Evolutionary conservation across 2,888 invertebrate species (phyloP), one percentile per base, ranked within the genome.

Genomic region (Lasiommata megera): DNA sequence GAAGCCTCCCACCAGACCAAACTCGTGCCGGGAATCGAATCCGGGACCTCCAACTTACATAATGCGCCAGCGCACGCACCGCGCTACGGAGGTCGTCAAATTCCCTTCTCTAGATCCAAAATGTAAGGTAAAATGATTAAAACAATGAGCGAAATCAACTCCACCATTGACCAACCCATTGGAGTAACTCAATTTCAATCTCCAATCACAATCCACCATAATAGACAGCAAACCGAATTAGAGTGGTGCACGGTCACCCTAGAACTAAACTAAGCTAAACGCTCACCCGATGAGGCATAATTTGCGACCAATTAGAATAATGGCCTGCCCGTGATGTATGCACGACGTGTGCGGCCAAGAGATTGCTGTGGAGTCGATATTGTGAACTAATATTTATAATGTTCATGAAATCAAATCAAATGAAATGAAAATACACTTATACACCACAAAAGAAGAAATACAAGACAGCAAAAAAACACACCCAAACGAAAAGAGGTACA

Each of bases 271-370:
- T 79, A 77, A 82, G 79, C 88, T 84, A 83, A 84, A 81, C 77
- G 83, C 82, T 89, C 89, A 89, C 88, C 90, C 88, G 88, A 89
- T 90, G 88, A 84, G 84, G 80, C 87, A 86, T 88, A 89, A 90
- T 89, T 90, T 89, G 90, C 83, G 90, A 87, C 86, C 91, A 91
- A 90, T 91, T 91, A 90, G 89, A 89, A 89, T 90, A 90, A 90
- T 91, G 91, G 89, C 80, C 79, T 71, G 72, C 72, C 69, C 69
- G 87, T 89, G 90, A 90, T 84, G 89, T 86, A 88, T 88, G 88
- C 86, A 83, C 79, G 81, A 79, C 80, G 80, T 79, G 72, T 72
- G 67, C 54, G 58, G 71, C 61, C 73, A 58, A 73, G 38, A 0
- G 54, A 58, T 41, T 46, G 14, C 36, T 41, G 7, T 79, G 41